Conservation (phyloP, 2,888 invertebrate genomes). For the Trissoscelio sp. region DNA sequence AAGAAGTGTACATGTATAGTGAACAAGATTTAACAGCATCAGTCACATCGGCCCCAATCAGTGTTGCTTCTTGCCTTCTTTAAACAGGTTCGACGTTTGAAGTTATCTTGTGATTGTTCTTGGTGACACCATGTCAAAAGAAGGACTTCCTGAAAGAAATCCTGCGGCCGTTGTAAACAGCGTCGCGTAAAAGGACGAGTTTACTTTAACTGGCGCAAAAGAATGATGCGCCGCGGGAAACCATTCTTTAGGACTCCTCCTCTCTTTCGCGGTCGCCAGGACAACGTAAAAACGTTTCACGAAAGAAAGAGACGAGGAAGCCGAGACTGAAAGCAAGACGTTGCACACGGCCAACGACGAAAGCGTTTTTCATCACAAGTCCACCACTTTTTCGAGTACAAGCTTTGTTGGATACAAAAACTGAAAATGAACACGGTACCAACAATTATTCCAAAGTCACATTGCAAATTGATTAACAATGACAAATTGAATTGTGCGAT, state of each 20-base stretch:
- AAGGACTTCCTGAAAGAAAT: conserved; percentile 78
- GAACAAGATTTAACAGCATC: conserved; percentile 32
- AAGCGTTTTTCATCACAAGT: conserved; percentile 41
- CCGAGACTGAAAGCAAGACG: conserved; percentile 45
- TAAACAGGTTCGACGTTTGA: conserved; percentile 51
- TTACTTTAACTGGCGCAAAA: conserved; percentile 76
- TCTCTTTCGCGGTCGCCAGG: conserved; percentile 67
- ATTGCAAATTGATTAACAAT: no score
- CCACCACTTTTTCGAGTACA: conserved; percentile 15
- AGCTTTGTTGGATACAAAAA: conserved; percentile 1
- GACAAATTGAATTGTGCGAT: no score
- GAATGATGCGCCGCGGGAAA: conserved; percentile 79
- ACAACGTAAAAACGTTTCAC: conserved; percentile 73
- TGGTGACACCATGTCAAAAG: conserved; percentile 74
- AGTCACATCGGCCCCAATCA: conserved; percentile 32
- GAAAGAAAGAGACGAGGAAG: conserved; percentile 49
- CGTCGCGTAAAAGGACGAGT: conserved; percentile 76
- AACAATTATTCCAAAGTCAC: no score
- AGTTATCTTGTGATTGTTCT: conserved; percentile 76
- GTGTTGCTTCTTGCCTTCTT: conserved; percentile 29
- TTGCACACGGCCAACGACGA: conserved; percentile 34
- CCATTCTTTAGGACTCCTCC: conserved; percentile 78
- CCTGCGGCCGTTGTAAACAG: conserved; percentile 78
- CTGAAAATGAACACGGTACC: no score
- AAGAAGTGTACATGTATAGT: conserved; percentile 25